A percentile compares a stretch with the other conserved stretches of the same genome.
phyloP scores from a whole-genome alignment of 2,113 vertebrate species.

The Erythrocercus mccallii region DNA sequence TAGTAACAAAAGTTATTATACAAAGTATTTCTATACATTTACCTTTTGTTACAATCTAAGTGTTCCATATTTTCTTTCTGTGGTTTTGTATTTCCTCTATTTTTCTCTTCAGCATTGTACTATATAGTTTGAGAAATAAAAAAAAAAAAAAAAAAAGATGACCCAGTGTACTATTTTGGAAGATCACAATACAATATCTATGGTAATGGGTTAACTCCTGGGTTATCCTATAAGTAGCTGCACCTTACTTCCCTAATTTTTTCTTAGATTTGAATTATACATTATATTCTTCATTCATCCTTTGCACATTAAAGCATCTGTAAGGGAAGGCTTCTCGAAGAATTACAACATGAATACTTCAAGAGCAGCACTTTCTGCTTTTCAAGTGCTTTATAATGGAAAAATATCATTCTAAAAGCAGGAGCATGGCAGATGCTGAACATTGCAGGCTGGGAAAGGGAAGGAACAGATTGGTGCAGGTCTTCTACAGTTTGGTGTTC shows the following conservation, averaged over 20 bases:
- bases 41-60: neutral
- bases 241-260: neutral
- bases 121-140: neutral
- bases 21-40: neutral
- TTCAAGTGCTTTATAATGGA: neutral
- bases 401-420: neutral
- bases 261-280: neutral
- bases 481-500: neutral
- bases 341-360: neutral
- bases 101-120: neutral
- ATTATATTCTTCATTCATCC: neutral
- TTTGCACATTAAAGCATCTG: neutral
- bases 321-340: neutral
- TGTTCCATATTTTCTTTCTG: neutral
- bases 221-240: neutral
- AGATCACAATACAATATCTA: neutral
- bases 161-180: neutral
- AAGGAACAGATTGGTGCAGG: neutral
- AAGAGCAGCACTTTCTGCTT: neutral
- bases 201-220: neutral
- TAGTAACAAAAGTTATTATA: neutral
- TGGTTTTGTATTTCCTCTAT: neutral
- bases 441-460: neutral
- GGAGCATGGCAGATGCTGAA: neutral
- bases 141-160: neutral